Percentiles rank a stretch among this genome's conserved stretches.
phyloP scores from a whole-genome alignment of 2,113 vertebrate genomes.

The Hippopotamus amphibius region DNA sequence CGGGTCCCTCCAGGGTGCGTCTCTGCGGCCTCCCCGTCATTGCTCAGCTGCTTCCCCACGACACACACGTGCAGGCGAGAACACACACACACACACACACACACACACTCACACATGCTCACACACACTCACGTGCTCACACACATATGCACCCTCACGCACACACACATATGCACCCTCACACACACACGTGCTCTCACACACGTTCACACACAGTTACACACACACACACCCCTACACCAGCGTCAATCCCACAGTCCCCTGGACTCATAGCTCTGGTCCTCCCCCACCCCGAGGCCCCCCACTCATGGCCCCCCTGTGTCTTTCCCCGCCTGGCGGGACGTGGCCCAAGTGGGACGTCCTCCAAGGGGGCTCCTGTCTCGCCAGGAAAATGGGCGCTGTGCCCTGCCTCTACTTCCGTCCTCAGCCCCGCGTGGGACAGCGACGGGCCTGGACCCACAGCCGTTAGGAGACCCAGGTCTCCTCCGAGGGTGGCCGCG shows the following conservation, averaged over 20 bases:
- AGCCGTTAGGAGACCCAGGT: background rate
- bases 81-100: too few relatives aligned
- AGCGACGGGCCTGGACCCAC: too few relatives aligned
- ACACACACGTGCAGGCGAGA: rapidly evolving
- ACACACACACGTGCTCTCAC: too few relatives aligned
- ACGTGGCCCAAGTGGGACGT: background rate
- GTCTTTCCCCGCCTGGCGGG: background rate
- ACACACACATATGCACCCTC: too few relatives aligned
- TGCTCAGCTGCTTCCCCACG: background rate
- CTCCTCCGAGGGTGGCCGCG: background rate
- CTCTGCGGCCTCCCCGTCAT: background rate
- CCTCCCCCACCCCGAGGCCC: background rate
- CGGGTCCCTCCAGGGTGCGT: background rate
- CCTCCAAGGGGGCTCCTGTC: background rate
- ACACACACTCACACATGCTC: rapidly evolving
- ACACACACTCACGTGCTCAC: too few relatives aligned
- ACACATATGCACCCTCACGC: too few relatives aligned
- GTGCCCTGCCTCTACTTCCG: background rate
- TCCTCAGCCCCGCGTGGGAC: background rate
- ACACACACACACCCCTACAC: background rate
- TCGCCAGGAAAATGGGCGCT: background rate
- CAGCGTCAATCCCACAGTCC: background rate
- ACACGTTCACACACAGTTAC: background rate
- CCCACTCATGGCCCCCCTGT: background rate
- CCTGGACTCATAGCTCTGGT: background rate